Percentiles rank a stretch among this genome's conserved stretches.
These are phyloP conservation scores for Piaya cayana DNA, from an alignment of 2,113 vertebrate species.

Conservation along the genomic window DNA sequence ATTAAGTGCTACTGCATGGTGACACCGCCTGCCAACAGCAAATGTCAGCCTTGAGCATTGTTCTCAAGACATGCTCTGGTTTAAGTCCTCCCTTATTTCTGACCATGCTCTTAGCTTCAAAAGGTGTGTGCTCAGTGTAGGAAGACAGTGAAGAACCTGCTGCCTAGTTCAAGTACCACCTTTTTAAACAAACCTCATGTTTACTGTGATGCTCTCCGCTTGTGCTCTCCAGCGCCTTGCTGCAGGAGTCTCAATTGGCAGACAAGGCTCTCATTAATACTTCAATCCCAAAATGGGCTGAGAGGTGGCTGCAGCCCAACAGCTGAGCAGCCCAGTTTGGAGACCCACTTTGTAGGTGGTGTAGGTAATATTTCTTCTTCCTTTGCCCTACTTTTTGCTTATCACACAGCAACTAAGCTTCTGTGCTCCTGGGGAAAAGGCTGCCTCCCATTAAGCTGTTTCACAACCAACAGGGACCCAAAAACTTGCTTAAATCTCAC, in stretches of 20 bases:
- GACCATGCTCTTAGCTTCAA: neutral
- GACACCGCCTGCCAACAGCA: neutral
- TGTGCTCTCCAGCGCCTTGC: neutral
- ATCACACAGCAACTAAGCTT: neutral
- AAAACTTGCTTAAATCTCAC: neutral
- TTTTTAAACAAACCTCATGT: neutral
- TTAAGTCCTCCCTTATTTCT: neutral
- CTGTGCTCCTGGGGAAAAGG: neutral
- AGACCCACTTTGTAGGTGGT: neutral
- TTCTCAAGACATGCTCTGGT: neutral
- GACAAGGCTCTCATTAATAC: fast-evolving
- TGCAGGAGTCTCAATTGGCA: neutral
- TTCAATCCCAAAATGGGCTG: neutral
- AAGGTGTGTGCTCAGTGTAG: fast-evolving
- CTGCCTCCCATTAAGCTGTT: neutral
- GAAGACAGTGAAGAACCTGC: neutral
- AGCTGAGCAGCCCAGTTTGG: fast-evolving
- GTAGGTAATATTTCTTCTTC: neutral
- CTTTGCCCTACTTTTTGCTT: neutral
- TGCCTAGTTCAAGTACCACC: fast-evolving
- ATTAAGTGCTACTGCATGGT: too few species aligned
- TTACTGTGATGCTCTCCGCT: neutral
- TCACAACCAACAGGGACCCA: neutral
- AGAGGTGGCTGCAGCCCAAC: neutral
- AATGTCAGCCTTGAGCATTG: neutral